These are phyloP conservation scores for Hanleya hanleyi DNA, from an alignment of 2,888 invertebrate species.

Conservation along the genomic window DNA sequence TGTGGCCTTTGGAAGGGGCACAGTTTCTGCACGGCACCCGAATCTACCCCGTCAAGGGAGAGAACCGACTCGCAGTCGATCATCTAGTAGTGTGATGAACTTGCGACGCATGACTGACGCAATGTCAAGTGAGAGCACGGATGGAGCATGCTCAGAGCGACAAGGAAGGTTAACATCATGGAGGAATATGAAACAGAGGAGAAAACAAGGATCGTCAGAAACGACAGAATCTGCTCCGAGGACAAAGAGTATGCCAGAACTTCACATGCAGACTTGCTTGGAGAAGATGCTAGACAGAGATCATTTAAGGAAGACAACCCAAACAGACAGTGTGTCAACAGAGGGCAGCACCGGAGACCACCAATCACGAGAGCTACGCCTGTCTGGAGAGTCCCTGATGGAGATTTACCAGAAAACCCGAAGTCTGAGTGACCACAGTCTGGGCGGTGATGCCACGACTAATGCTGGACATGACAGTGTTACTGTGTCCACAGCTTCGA, in stretches of 20 bases:
- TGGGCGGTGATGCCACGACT: background rate
- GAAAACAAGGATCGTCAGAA: slow-evolving; percentile 26
- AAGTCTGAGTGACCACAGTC: slow-evolving; percentile 18
- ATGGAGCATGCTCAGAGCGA: background rate
- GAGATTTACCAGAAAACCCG: slow-evolving; percentile 64
- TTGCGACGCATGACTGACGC: background rate
- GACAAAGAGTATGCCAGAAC: slow-evolving; percentile 59
- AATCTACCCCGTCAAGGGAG: background rate
- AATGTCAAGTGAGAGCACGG: background rate
- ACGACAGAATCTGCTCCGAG: slow-evolving; percentile 32
- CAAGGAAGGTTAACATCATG: background rate
- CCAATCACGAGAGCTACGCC: slow-evolving; percentile 58
- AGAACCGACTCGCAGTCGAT: background rate
- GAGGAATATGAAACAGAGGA: background rate
- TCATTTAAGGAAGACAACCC: background rate
- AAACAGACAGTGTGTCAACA: slow-evolving; percentile 40
- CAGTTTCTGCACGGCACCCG: background rate
- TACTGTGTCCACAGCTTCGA: background rate
- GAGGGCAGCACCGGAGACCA: slow-evolving; percentile 48
- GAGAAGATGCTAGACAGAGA: background rate
- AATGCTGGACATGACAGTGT: background rate
- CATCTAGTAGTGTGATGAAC: background rate
- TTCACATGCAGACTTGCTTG: slow-evolving; percentile 32
- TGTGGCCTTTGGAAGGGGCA: background rate
- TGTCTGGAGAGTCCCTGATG: slow-evolving; percentile 49